phyloP scores from a whole-genome alignment of 2,888 invertebrate species.

The Furcula furcula region DNA sequence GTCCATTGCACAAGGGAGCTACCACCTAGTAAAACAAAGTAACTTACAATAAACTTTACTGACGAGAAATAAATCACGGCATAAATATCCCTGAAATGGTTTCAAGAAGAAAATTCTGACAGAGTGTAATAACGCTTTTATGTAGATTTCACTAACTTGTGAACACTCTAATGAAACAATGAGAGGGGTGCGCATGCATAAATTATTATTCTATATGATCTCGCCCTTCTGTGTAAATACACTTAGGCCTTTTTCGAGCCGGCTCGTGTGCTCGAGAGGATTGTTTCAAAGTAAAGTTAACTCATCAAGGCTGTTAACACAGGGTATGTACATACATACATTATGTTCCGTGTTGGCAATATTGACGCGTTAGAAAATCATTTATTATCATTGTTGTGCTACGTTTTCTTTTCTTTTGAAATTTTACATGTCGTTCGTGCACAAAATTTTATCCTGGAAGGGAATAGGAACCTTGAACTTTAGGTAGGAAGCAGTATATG shows the following conservation, averaged over 20 bases:
- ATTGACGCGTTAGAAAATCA: slow-evolving; percentile 5
- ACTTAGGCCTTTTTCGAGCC: slow-evolving; percentile 42
- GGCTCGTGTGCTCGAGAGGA: slow-evolving; percentile 29
- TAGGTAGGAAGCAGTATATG: too few species aligned
- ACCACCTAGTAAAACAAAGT: too few species aligned
- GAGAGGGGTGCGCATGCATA: slow-evolving; percentile 55
- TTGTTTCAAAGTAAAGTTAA: slow-evolving; percentile 47
- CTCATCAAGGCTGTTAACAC: slow-evolving; percentile 42
- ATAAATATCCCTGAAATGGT: slow-evolving; percentile 17
- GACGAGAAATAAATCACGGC: too few species aligned
- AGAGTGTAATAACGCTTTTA: slow-evolving; percentile 61
- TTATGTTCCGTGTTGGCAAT: slow-evolving; percentile 3
- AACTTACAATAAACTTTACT: too few species aligned
- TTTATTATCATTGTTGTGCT: slow-evolving; percentile 7
- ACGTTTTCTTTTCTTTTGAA: too few species aligned
- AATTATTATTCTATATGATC: slow-evolving; percentile 59
- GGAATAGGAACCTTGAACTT: too few species aligned
- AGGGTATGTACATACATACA: slow-evolving; percentile 24
- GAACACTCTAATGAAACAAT: slow-evolving; percentile 60
- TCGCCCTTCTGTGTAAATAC: slow-evolving; percentile 34
- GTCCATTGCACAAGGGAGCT: too few species aligned
- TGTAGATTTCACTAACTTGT: slow-evolving; percentile 66
- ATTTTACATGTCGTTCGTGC: too few species aligned
- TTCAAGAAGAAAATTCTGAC: slow-evolving; percentile 45
- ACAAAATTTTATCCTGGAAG: too few species aligned